Percentiles rank a stretch among this genome's conserved stretches.
phyloP scores from a whole-genome alignment of 2,113 vertebrate genomes.

The Australoheros scitulus region DNA sequence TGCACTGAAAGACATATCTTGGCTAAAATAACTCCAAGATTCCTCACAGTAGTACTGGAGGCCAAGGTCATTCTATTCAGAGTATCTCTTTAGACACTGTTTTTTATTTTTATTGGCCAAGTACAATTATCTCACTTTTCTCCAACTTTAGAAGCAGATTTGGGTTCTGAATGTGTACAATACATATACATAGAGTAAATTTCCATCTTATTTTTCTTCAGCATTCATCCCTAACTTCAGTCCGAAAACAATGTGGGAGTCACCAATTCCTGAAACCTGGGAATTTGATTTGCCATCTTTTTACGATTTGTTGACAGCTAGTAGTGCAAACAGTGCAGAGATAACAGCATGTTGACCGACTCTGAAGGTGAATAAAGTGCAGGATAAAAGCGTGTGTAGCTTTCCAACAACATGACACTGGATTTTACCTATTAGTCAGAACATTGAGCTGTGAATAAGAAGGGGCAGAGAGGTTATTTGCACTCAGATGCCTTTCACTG shows the following conservation, averaged over 20 bases:
- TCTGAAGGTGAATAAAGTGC: constrained; percentile 3
- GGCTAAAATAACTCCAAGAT: neutral
- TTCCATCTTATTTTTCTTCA: neutral
- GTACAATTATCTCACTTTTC: neutral
- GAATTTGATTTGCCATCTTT: constrained; percentile 1
- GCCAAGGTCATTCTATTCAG: neutral
- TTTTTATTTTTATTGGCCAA: neutral
- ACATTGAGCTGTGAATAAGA: neutral
- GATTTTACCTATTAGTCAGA: constrained; percentile 21
- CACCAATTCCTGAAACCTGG: neutral
- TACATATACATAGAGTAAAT: neutral
- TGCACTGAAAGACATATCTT: neutral
- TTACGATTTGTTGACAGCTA: constrained; percentile 18
- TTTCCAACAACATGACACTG: neutral
- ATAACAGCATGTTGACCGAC: constrained; percentile 18
- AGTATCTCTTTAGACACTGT: too few species aligned
- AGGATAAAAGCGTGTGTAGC: constrained; percentile 15
- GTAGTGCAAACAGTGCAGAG: constrained; percentile 20
- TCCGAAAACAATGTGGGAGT: neutral
- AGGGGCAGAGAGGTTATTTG: neutral
- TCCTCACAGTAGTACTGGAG: neutral
- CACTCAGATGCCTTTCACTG: neutral
- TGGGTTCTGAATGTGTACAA: neutral
- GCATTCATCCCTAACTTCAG: neutral
- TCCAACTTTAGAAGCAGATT: neutral